These are phyloP conservation scores for Cotesia congregata DNA, from an alignment of 2,888 invertebrate genomes.

Conservation along the genomic window DNA sequence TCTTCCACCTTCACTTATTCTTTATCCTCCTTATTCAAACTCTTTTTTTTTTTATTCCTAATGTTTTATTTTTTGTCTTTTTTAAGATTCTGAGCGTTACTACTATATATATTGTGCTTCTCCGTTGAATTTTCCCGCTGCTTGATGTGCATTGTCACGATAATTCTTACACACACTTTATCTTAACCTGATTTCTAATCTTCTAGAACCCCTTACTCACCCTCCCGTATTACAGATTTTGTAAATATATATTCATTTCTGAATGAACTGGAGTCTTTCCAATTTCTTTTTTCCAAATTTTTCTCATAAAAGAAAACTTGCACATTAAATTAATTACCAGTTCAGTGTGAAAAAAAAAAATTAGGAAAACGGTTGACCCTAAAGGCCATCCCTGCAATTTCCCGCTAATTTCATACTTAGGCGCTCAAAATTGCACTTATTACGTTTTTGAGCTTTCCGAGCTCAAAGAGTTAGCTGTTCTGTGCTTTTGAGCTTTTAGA, in stretches of 20 bases:
- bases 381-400: no score
- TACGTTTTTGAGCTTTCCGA: no score
- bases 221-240: neutral
- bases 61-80: neutral
- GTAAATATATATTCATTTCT: neutral
- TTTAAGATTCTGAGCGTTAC: slow-evolving; percentile 22
- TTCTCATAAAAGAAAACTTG: no score
- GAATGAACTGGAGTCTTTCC: neutral
- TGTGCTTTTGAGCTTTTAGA: no score
- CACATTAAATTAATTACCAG: no score
- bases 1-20: slow-evolving; percentile 21
- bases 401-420: no score
- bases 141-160: slow-evolving; percentile 44
- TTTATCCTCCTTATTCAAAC: slow-evolving; percentile 18
- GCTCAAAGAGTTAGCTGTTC: no score
- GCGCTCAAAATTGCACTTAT: no score
- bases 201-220: slow-evolving; percentile 28
- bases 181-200: slow-evolving; percentile 45
- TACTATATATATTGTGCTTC: slow-evolving; percentile 19
- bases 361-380: no score
- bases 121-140: slow-evolving; percentile 28
- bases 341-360: no score
- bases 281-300: neutral
- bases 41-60: slow-evolving; percentile 17
- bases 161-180: slow-evolving; percentile 48